A percentile compares a stretch with the other conserved stretches of the same genome.
Evolutionary conservation across 2,888 invertebrate genomes (phyloP).

Genomic region (Temnothorax unifasciatus): DNA sequence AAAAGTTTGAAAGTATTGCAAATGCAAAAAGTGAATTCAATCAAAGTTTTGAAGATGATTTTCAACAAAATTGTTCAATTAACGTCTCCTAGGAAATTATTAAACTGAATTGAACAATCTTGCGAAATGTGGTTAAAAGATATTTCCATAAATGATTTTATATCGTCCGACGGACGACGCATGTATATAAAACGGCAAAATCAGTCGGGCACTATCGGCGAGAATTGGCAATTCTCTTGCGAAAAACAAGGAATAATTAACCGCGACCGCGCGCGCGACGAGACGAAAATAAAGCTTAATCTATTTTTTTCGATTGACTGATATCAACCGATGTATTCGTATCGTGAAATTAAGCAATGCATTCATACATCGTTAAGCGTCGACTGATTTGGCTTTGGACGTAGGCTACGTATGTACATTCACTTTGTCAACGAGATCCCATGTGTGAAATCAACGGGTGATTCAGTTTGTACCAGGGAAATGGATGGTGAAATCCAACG

Average conservation of each 20-base stretch:
- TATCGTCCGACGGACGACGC: neutral
- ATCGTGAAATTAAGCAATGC: constrained; percentile 52
- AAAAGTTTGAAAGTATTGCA: constrained; percentile 12
- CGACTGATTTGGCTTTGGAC: constrained; percentile 46
- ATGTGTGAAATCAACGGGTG: constrained; percentile 55
- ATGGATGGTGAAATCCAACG: constrained; percentile 42
- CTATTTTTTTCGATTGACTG: constrained; percentile 35
- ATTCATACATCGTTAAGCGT: constrained; percentile 57
- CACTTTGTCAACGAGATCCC: constrained; percentile 54
- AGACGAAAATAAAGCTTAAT: constrained; percentile 47
- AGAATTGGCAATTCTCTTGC: constrained; percentile 10
- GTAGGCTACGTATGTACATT: constrained; percentile 40
- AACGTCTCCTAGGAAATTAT: constrained; percentile 12
- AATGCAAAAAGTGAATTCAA: constrained; percentile 17
- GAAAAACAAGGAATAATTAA: constrained; percentile 40
- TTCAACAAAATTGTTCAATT: constrained; percentile 2
- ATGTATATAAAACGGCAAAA: neutral
- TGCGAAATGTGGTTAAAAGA: neutral
- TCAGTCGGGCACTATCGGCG: neutral
- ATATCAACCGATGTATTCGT: constrained; percentile 36
- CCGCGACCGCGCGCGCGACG: constrained; percentile 2
- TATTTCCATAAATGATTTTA: constrained; percentile 33
- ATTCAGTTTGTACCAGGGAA: constrained; percentile 50
- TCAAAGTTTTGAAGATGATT: constrained; percentile 36
- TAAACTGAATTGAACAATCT: neutral